A percentile compares a stretch with the other conserved stretches of the same genome.
These are phyloP conservation scores for Sus cebifrons DNA, from an alignment of 2,797 vertebrate genomes.

Conservation along the genomic window DNA sequence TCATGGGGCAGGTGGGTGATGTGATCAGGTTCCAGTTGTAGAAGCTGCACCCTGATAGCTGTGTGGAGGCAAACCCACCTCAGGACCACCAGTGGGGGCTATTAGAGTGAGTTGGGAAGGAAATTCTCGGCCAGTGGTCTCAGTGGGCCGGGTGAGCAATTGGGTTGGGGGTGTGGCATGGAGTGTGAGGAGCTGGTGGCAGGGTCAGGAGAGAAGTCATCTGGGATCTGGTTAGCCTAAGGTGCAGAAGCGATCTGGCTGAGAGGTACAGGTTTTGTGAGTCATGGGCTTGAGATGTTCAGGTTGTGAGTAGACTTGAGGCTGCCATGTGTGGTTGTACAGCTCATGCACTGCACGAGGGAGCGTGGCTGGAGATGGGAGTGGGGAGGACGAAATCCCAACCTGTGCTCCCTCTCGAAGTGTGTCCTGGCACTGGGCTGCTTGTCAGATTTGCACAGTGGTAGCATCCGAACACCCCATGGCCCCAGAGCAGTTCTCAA, in stretches of 20 bases:
- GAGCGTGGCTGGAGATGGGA: not conserved
- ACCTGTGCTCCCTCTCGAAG: not conserved
- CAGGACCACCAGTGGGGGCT: not conserved
- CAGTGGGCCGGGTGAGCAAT: not conserved
- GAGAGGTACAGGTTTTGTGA: not conserved
- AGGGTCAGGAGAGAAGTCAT: not conserved
- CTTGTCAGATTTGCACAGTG: not conserved
- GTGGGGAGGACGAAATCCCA: not conserved
- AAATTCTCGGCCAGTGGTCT: not conserved
- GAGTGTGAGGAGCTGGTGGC: not conserved
- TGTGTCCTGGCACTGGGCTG: not conserved
- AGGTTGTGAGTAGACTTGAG: not conserved
- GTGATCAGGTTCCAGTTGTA: not conserved
- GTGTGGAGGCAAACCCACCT: not conserved
- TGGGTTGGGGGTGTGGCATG: not conserved
- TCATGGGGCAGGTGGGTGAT: not conserved
- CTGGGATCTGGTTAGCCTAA: not conserved
- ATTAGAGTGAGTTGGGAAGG: not conserved
- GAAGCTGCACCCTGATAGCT: no score
- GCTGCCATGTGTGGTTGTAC: not conserved
- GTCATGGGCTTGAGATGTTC: not conserved
- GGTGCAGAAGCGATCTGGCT: not conserved
- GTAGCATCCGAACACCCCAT: not conserved
- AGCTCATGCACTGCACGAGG: not conserved
- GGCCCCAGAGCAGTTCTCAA: not conserved